phyloP scores from a whole-genome alignment of 35 echinoderm and acorn worm species.

The Lytechinus variegatus region DNA sequence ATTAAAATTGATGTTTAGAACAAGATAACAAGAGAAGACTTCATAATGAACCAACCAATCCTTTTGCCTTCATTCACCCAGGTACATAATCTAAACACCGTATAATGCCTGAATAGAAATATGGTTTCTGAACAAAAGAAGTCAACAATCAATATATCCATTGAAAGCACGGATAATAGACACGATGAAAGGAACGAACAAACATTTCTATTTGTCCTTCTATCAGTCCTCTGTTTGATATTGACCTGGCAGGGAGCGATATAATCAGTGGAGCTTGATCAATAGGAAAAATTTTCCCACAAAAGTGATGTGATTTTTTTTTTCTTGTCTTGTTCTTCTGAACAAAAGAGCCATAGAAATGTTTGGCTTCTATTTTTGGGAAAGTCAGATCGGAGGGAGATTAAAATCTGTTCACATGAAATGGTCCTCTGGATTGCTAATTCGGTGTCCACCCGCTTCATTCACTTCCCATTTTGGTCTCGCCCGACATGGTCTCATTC shows the following conservation, averaged over 20 bases:
- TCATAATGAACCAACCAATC: background rate
- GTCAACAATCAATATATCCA: background rate
- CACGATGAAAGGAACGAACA: background rate
- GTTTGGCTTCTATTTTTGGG: background rate
- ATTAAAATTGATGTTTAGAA: background rate
- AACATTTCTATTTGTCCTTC: background rate
- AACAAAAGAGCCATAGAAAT: background rate
- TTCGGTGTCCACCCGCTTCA: too few species aligned
- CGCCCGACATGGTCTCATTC: too few species aligned
- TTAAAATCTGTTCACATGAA: background rate
- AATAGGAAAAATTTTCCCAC: background rate
- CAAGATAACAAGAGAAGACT: background rate
- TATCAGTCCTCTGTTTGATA: background rate
- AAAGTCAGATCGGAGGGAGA: background rate
- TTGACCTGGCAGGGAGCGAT: background rate
- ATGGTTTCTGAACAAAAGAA: background rate
- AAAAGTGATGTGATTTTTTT: slow-evolving; percentile 7
- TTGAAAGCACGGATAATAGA: background rate
- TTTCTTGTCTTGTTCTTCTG: background rate
- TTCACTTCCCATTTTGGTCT: too few species aligned
- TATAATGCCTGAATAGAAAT: background rate
- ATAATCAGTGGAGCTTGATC: background rate
- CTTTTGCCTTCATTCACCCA: background rate
- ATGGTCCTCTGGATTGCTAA: background rate
- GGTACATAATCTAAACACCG: background rate